Conservation (phyloP, 2,797 vertebrate genomes). For the Bradypodion pumilum region DNA sequence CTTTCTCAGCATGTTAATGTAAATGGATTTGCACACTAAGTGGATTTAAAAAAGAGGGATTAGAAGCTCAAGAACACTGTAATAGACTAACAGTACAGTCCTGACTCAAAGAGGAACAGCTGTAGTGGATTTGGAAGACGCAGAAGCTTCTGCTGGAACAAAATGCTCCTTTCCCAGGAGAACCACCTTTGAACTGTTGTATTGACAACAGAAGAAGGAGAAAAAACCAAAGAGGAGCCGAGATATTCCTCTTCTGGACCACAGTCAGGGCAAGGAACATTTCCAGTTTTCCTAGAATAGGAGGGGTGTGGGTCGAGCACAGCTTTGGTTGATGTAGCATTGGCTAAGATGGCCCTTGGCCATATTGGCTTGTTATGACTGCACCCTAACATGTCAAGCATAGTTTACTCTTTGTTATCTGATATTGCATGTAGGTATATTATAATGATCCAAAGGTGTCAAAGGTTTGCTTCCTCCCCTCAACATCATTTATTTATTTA, state of each 20-base stretch:
- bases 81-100: not conserved
- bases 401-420: not conserved
- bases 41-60: not conserved
- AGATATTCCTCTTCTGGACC: not conserved
- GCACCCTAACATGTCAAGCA: not conserved
- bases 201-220: not conserved
- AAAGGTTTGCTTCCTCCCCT: too few species aligned
- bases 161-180: too few species aligned
- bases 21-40: not conserved
- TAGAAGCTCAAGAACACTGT: not conserved
- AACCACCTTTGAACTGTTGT: not conserved
- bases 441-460: not conserved
- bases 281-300: not conserved
- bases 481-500: too few species aligned
- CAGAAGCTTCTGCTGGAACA: too few species aligned
- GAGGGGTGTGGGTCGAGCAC: not conserved
- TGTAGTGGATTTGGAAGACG: too few species aligned
- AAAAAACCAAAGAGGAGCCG: not conserved
- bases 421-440: constrained; percentile 37
- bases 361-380: not conserved
- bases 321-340: not conserved
- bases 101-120: too few species aligned
- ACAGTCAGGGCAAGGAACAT: not conserved
- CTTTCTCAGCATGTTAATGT: not conserved
- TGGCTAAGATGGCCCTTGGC: not conserved